These are phyloP conservation scores for Rhabdornis inornatus DNA, from an alignment of 2,113 vertebrate species.

Conservation along the genomic window DNA sequence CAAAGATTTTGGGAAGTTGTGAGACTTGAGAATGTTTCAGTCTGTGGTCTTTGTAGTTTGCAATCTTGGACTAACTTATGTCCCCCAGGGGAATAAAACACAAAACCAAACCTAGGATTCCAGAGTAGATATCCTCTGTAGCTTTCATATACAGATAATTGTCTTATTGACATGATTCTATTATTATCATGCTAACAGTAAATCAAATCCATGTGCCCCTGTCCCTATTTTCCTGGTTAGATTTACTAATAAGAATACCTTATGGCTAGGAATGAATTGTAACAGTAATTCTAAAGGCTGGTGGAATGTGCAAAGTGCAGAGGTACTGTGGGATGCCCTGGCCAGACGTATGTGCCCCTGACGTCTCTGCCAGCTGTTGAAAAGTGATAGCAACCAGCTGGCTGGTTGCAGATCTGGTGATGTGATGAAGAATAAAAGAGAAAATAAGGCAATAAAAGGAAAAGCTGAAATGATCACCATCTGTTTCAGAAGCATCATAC, in stretches of 20 bases:
- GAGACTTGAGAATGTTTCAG: not conserved
- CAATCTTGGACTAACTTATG: slow-evolving; percentile 1
- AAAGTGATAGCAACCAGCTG: slow-evolving; percentile 27
- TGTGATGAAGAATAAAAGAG: not conserved
- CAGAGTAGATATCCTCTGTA: not conserved
- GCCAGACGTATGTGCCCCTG: not conserved
- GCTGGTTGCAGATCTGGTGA: not conserved
- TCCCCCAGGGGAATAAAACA: not conserved
- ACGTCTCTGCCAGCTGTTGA: slow-evolving; percentile 39
- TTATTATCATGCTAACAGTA: not conserved
- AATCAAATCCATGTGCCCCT: not conserved
- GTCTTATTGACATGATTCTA: not conserved
- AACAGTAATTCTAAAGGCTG: not conserved
- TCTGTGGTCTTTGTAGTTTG: not conserved
- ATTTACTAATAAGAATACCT: not conserved
- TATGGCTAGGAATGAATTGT: not conserved
- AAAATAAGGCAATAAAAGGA: slow-evolving; percentile 28
- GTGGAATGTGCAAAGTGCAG: not conserved
- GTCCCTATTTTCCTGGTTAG: not conserved
- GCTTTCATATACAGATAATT: slow-evolving; percentile 26
- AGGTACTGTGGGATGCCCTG: slow-evolving; percentile 13
- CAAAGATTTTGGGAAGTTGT: slow-evolving; percentile 24
- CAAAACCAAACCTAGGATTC: not conserved
- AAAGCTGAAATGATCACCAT: slow-evolving; percentile 19
- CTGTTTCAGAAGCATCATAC: slow-evolving; percentile 25